Conservation (phyloP, 2,888 invertebrate species). For the Campopleginae sp. region DNA sequence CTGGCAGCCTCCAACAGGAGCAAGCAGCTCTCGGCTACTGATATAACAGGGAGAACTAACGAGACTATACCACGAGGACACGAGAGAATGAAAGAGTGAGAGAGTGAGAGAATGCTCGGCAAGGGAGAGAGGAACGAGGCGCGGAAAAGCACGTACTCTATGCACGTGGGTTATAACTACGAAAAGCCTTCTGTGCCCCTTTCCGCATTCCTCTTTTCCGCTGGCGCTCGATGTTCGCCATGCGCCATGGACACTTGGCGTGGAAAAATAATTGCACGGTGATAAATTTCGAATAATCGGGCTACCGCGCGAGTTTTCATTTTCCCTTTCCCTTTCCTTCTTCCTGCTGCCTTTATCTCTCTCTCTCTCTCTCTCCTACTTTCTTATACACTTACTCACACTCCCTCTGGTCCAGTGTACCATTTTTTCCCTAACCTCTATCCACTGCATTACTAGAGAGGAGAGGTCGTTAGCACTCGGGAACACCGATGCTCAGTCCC, state of each 20-base stretch:
- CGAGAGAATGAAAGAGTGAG: slow-evolving; percentile 1
- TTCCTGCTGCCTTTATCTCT: neutral
- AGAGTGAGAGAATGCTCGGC: neutral
- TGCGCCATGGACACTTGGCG: slow-evolving; percentile 63
- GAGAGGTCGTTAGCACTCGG: slow-evolving; percentile 57
- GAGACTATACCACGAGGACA: slow-evolving; percentile 23
- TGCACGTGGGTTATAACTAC: slow-evolving; percentile 61
- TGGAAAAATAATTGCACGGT: slow-evolving; percentile 67
- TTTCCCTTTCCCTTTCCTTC: slow-evolving; percentile 30
- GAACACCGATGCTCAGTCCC: slow-evolving; percentile 32
- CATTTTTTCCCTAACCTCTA: slow-evolving; percentile 48
- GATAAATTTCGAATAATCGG: slow-evolving; percentile 67
- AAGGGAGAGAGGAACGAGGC: slow-evolving; percentile 25
- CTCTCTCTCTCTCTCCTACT: neutral
- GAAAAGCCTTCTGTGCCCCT: slow-evolving; percentile 45
- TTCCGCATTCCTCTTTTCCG: slow-evolving; percentile 46
- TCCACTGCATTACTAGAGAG: slow-evolving; percentile 13
- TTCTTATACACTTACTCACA: neutral
- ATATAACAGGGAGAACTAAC: slow-evolving; percentile 62
- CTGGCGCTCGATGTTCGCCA: slow-evolving; percentile 43
- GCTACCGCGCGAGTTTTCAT: slow-evolving; percentile 63
- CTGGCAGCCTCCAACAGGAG: slow-evolving; percentile 54
- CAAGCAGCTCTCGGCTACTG: slow-evolving; percentile 55
- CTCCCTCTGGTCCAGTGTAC: slow-evolving; percentile 22
- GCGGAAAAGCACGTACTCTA: slow-evolving; percentile 57